Percentiles rank a stretch among this genome's conserved stretches.
Conservation (phyloP, 2,888 invertebrate genomes). For the Troides helena region DNA sequence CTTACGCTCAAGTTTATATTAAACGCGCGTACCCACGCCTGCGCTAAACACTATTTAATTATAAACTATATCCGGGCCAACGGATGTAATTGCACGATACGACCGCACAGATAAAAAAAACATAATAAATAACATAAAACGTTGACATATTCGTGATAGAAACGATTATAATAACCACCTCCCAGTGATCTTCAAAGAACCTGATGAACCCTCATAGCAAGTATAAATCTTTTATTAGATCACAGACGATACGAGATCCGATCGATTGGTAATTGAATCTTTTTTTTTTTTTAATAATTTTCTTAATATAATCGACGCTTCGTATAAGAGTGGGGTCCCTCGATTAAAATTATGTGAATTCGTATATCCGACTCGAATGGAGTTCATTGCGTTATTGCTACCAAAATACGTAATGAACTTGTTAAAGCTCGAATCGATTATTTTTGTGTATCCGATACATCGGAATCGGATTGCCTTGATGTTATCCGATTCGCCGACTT, state of each 20-base stretch:
- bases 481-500: too few relatives aligned
- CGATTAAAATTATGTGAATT: slow-evolving; percentile 12
- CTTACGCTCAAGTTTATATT: slow-evolving; percentile 11
- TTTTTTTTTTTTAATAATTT: not conserved
- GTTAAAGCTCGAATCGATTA: not conserved
- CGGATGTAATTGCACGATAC: slow-evolving; percentile 34
- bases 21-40: slow-evolving; percentile 33
- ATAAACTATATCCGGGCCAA: slow-evolving; percentile 38
- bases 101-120: not conserved
- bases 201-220: slow-evolving; percentile 3
- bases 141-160: slow-evolving; percentile 29
- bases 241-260: not conserved
- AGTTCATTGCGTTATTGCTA: slow-evolving; percentile 20
- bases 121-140: slow-evolving; percentile 30
- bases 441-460: too few relatives aligned
- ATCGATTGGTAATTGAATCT: slow-evolving; percentile 13
- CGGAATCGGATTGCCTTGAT: too few relatives aligned
- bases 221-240: slow-evolving; percentile 11
- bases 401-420: slow-evolving; percentile 25
- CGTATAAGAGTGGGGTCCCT: not conserved
- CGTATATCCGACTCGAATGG: slow-evolving; percentile 8
- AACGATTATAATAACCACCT: slow-evolving; percentile 30
- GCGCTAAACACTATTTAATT: slow-evolving; percentile 51
- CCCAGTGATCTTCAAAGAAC: not conserved
- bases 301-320: slow-evolving; percentile 8